Conservation (phyloP, 2,113 vertebrate genomes). For the Dipodomys ordii region DNA sequence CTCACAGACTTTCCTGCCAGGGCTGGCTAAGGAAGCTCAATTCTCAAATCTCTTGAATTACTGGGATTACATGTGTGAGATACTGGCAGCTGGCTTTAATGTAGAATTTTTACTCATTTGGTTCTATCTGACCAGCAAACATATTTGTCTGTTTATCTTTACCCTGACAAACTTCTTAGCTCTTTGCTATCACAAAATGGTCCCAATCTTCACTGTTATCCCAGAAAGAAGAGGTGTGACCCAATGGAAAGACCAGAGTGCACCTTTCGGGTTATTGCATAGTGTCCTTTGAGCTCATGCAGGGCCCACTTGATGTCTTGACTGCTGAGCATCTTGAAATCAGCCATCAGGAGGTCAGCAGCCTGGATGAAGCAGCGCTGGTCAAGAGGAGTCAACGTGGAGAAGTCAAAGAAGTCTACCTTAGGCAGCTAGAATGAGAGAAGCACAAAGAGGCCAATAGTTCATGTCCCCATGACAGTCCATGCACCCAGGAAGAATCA, state of each 20-base stretch:
- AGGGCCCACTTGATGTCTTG: slow-evolving; percentile 98
- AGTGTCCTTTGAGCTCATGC: slow-evolving; percentile 98
- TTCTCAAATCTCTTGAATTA: no score
- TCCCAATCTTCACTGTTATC: not conserved
- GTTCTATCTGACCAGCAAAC: not conserved
- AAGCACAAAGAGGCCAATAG: not conserved
- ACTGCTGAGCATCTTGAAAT: slow-evolving; percentile 98
- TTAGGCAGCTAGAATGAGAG: slow-evolving; percentile 87
- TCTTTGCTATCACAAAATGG: slow-evolving; percentile 31
- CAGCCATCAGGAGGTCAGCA: slow-evolving; percentile 96
- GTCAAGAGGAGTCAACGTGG: slow-evolving; percentile 90
- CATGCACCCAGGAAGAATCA: not conserved
- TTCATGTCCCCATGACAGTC: no score
- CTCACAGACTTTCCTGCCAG: no score
- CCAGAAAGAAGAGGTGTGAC: not conserved
- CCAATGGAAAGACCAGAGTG: slow-evolving; percentile 17
- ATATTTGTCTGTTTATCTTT: not conserved
- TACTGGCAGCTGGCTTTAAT: not conserved
- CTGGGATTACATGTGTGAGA: no score
- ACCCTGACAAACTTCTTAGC: not conserved
- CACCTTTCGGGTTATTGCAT: slow-evolving; percentile 99
- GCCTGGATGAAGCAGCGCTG: slow-evolving; percentile 94
- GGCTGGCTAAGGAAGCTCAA: no score
- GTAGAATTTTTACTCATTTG: slow-evolving; percentile 3
- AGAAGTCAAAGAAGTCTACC: slow-evolving; percentile 95